These are phyloP conservation scores for Blera fallax DNA, from an alignment of 2,888 invertebrate species.

Conservation along the genomic window DNA sequence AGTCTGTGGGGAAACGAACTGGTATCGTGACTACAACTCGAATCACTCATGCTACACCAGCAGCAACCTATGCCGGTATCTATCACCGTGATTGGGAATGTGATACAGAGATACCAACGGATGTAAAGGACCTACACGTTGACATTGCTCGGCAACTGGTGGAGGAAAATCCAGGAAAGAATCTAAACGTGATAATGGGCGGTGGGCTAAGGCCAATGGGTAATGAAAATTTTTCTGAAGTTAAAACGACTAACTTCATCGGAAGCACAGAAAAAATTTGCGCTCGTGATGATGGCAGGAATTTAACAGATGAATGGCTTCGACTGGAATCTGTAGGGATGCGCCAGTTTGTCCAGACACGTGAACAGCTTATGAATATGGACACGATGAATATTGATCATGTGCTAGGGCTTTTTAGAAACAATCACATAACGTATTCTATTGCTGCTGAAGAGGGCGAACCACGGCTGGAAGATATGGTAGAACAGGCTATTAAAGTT, in stretches of 20 bases:
- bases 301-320: slow-evolving; percentile 84
- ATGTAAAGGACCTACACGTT: slow-evolving; percentile 73
- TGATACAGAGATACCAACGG: slow-evolving; percentile 81
- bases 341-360: slow-evolving; percentile 80
- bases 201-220: slow-evolving; percentile 84
- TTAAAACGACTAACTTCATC: slow-evolving; percentile 75
- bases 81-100: slow-evolving; percentile 85
- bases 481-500: slow-evolving; percentile 83
- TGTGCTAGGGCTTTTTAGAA: slow-evolving; percentile 83
- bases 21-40: slow-evolving; percentile 87
- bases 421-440: slow-evolving; percentile 84
- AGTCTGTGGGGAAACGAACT: slow-evolving; percentile 83
- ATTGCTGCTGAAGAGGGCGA: slow-evolving; percentile 82
- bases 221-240: slow-evolving; percentile 75
- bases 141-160: slow-evolving; percentile 86
- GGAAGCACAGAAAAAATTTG: slow-evolving; percentile 80
- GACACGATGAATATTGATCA: slow-evolving; percentile 81
- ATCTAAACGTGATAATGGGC: slow-evolving; percentile 85
- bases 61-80: slow-evolving; percentile 84
- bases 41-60: slow-evolving; percentile 86
- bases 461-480: slow-evolving; percentile 85
- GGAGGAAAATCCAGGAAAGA: slow-evolving; percentile 84
- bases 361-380: slow-evolving; percentile 80
- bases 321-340: slow-evolving; percentile 79
- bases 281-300: slow-evolving; percentile 82